Conservation (phyloP, 1,140 invertebrate species). For the Cyclina sinensis region DNA sequence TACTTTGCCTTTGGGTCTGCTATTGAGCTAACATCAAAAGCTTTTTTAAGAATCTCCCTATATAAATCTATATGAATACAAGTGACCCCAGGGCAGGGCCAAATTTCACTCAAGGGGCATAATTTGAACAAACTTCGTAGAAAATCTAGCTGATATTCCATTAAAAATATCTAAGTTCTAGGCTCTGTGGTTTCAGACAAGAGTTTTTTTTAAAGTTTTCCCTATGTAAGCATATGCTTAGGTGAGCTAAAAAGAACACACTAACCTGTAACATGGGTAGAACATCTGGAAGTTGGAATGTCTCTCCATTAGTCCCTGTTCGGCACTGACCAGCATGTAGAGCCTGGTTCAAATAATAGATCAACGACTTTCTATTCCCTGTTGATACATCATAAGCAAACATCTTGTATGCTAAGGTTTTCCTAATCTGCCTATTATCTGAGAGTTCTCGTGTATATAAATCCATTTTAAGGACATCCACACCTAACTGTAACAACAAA, state of each 20-base stretch:
- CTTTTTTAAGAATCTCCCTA: no score
- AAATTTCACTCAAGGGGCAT: no score
- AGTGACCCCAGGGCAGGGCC: no score
- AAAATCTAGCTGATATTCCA: no score
- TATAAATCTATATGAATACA: no score
- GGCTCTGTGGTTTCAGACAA: no score
- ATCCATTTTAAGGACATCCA: conserved; percentile 2
- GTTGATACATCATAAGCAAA: conserved; percentile 24
- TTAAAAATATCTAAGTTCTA: no score
- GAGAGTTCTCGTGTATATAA: not conserved
- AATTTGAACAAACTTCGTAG: no score
- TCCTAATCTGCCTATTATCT: not conserved
- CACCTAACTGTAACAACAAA: not conserved
- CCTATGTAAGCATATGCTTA: no score
- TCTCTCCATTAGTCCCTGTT: not conserved
- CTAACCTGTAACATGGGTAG: conserved; percentile 26
- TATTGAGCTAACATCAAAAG: no score
- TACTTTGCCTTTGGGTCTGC: no score
- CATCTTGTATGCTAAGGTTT: not conserved
- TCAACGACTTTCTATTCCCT: not conserved
- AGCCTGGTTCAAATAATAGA: conserved; percentile 17
- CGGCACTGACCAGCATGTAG: conserved; percentile 3
- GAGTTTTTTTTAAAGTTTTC: no score
- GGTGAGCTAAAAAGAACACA: not conserved
- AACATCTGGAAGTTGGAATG: not conserved